Evolutionary conservation across 2,113 vertebrate genomes (phyloP), one percentile per base, ranked within the genome.

Genomic region (Nothobranchius kuhntae): DNA sequence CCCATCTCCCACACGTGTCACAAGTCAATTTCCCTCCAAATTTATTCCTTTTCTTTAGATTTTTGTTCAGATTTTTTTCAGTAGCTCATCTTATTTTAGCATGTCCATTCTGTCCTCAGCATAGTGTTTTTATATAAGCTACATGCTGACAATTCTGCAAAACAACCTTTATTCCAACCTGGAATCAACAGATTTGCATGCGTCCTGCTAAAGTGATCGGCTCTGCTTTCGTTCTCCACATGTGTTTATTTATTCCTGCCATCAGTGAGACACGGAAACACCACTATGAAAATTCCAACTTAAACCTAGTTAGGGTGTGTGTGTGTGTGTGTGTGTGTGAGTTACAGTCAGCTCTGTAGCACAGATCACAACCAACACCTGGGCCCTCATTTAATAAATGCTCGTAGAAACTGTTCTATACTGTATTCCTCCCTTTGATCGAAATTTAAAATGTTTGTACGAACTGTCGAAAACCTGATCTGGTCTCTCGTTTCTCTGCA

Each of bases 21-120:
- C 40, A 81, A 65, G 80, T 80, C 53, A 84, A 89, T 91, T 85
- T 75, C 58, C 75, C 48, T 61, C 80, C 80, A 87, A 84, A 67
- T 62, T 71, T 81, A 78, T 75, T 58, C 53, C 56, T 64, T 67
- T 67, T 75, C 48, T 60, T 75, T n/a, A 12, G 46, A 65, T 77
- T 82, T 44, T 57, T 30, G 55, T 64, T 64, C 67, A 21, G 6
- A 14, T 42, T 58, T 69, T 73, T 83, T 68, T 51, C 35, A 65
- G 62, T 55, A 60, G 73, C 65, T 52, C 75, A 80, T 84, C 61
- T 79, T 21, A 7, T 40, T 9, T 40, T 40, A 40, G 38, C 7
- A 5, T 40, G 1, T 3, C 38, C 2, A 40, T 40, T 40, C 38
- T 40, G 6, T 40, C 38, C 9, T 6, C 7, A 8, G 38, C 9